Percentiles rank a stretch among this genome's conserved stretches.
Evolutionary conservation across 2,888 invertebrate genomes (phyloP).

Genomic region (Ectemnius continuus): DNA sequence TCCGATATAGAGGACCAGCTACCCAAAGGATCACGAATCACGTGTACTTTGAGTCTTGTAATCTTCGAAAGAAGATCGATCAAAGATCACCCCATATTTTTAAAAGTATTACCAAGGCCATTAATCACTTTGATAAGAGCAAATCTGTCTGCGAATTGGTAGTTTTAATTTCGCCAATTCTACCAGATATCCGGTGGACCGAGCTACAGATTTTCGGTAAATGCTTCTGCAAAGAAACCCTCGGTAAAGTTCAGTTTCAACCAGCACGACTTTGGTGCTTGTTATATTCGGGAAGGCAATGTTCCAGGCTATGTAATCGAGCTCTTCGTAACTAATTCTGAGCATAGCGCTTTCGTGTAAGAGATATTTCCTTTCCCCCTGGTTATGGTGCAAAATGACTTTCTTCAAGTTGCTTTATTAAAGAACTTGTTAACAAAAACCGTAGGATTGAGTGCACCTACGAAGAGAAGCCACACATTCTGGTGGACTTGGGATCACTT

Average conservation of each 20-base stretch:
- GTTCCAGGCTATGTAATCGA: constrained; percentile 77
- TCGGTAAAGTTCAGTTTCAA: constrained; percentile 82
- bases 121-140: no score
- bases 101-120: constrained; percentile 53
- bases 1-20: constrained; percentile 56
- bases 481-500: constrained; percentile 76
- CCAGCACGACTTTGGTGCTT: constrained; percentile 84
- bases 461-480: constrained; percentile 79
- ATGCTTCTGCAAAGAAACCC: constrained; percentile 81
- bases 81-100: constrained; percentile 52
- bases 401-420: not conserved
- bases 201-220: constrained; percentile 81
- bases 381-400: not conserved
- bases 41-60: constrained; percentile 56
- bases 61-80: constrained; percentile 55
- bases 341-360: constrained; percentile 71
- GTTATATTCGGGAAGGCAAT: constrained; percentile 81
- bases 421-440: not conserved
- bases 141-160: no score
- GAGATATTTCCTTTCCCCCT: constrained; percentile 5
- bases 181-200: constrained; percentile 84
- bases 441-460: constrained; percentile 80
- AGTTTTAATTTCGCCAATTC: not conserved
- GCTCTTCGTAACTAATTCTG: constrained; percentile 76
- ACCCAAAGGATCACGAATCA: constrained; percentile 37